phyloP scores from a whole-genome alignment of 1,140 invertebrate species.

The Sinella curviseta region DNA sequence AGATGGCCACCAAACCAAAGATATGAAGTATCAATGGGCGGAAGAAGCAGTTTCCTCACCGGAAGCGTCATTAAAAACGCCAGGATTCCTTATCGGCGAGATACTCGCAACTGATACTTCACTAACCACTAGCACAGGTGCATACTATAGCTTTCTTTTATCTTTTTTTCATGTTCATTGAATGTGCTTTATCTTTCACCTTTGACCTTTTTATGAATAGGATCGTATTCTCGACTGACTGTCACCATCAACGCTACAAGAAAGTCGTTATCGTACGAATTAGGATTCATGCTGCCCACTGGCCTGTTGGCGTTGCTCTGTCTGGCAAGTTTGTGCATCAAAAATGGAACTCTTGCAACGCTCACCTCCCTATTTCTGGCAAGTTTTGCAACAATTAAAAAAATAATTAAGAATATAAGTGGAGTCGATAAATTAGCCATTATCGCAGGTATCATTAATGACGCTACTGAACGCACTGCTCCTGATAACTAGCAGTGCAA shows the following conservation, averaged over 20 bases:
- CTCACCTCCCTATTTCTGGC: not conserved
- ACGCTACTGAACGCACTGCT: not conserved
- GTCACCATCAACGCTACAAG: not conserved
- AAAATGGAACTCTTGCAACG: not conserved
- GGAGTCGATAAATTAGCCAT: not conserved
- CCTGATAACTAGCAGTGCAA: not conserved
- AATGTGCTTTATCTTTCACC: not conserved
- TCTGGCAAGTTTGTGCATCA: not conserved
- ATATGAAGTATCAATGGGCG: not conserved
- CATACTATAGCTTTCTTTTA: not conserved
- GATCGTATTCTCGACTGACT: not conserved
- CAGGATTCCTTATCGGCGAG: not conserved
- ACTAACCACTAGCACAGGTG: not conserved
- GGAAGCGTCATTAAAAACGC: not conserved
- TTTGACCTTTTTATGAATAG: not conserved
- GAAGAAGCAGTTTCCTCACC: not conserved
- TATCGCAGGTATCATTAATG: not conserved
- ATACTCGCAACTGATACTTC: not conserved
- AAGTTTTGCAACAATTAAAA: not conserved
- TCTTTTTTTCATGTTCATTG: not conserved
- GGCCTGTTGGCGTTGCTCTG: not conserved
- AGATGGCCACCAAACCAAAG: not conserved
- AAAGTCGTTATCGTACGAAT: not conserved
- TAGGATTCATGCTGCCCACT: not conserved
- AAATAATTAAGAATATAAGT: not conserved